Evolutionary conservation across 2,797 vertebrate genomes (phyloP), one percentile per base, ranked within the genome.

Genomic region (Pangasius djambal): DNA sequence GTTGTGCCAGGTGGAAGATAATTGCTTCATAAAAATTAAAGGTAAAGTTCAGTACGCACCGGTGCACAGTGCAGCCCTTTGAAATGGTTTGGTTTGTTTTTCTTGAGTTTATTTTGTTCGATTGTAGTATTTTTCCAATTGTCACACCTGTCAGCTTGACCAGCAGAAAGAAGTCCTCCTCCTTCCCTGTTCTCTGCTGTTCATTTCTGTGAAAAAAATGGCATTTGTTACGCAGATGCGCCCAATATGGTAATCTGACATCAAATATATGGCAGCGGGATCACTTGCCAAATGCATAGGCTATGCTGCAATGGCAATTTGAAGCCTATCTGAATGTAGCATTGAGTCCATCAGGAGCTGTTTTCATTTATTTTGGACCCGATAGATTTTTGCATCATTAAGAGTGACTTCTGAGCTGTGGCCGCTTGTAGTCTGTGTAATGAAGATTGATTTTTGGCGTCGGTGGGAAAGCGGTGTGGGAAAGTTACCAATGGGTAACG

Each of bases 211-310:
- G 4, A 40, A 72, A 65, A 87, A 87, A 57, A 78, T 81, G 72
- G 78, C 79, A 88, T 90, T 91, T 90, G 78, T 78, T 91, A 90
- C 87, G 85, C 88, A 91, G 63, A 92, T 91, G 88, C 90, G 86
- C 89, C 87, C 87, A 92, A 91, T 92, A 91, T 93, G 92, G 86
- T 92, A 88, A 93, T 94, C 83, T 91, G 84, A 85, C 88, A 90
- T 91, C 50, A 88, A 93, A 93, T 89, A 90, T 63, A 63, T 48
- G 20, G 81, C 88, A 72, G 78, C 0, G 0, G 89, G 85, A 12
- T 44, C 86, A 18, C n/a, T 72, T 92, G 81, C 86, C 89, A 90
- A 90, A 88, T 89, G 88, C 90, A 92, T 72, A 75, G 90, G 89
- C 63, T 87, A 89, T 74, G 67, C 34, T 77, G 83, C 75, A 67